Conservation (phyloP, 2,113 vertebrate genomes). For the Ranitomeya imitator region DNA sequence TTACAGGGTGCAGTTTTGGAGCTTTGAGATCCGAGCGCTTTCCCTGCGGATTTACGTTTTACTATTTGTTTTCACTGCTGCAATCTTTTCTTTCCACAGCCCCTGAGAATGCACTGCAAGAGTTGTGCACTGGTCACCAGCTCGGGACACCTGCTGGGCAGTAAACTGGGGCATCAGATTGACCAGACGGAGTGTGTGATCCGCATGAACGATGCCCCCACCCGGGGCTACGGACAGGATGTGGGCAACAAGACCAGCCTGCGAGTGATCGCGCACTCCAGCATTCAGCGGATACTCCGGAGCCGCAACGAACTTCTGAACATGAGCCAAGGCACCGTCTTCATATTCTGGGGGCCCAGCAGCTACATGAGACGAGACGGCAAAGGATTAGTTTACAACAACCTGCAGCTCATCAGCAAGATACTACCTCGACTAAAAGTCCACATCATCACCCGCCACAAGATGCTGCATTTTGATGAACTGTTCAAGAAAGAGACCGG, state of each 20-base stretch:
- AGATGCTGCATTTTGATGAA: slow-evolving; percentile 96
- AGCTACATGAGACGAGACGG: slow-evolving; percentile 95
- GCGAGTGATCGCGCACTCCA: slow-evolving; percentile 94
- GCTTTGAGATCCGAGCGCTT: neutral
- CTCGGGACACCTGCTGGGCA: slow-evolving; percentile 88
- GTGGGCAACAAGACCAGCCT: slow-evolving; percentile 91
- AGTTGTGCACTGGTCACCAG: slow-evolving; percentile 93
- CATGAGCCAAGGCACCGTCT: slow-evolving; percentile 87
- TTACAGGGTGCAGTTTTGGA: neutral
- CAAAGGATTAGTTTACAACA: slow-evolving; percentile 94
- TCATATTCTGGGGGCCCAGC: slow-evolving; percentile 99
- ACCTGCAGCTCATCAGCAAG: slow-evolving; percentile 93
- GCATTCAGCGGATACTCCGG: slow-evolving; percentile 90
- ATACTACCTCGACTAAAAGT: slow-evolving; percentile 89
- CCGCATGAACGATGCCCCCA: slow-evolving; percentile 96
- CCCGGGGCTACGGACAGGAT: slow-evolving; percentile 76
- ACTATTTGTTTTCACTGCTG: neutral
- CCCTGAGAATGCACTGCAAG: slow-evolving; percentile 90
- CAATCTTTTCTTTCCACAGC: slow-evolving; percentile 72
- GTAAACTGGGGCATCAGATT: slow-evolving; percentile 81
- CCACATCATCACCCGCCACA: slow-evolving; percentile 94
- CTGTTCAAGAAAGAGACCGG: slow-evolving; percentile 96
- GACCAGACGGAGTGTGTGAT: slow-evolving; percentile 92
- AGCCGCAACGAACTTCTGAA: slow-evolving; percentile 91
- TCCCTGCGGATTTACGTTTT: neutral